phyloP scores from a whole-genome alignment of 2,113 vertebrate species.

The Mustela nigripes region DNA sequence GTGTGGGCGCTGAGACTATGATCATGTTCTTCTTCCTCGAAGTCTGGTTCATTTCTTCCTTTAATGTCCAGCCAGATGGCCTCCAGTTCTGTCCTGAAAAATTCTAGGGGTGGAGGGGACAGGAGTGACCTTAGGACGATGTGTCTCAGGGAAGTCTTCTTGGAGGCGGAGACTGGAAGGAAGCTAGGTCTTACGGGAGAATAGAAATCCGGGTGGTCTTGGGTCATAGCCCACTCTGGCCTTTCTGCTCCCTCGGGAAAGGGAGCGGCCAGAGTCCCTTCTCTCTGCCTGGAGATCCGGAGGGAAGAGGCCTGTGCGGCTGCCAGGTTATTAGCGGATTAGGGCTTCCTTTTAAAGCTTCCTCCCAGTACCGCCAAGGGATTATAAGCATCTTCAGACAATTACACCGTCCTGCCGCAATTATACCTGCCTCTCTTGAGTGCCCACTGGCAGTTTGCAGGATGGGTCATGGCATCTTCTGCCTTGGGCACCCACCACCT shows the following conservation, averaged over 20 bases:
- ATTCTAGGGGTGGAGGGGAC: neutral
- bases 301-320: neutral
- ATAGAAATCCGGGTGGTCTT: constrained; percentile 17
- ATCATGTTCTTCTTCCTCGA: neutral
- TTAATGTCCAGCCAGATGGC: neutral
- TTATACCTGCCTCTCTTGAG: constrained; percentile 48
- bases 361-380: neutral
- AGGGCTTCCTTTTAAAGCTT: constrained; percentile 62
- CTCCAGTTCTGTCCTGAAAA: neutral
- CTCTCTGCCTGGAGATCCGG: neutral
- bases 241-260: constrained; percentile 28
- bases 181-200: constrained; percentile 3
- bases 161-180: neutral
- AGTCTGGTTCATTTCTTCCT: neutral
- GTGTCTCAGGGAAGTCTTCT: constrained; percentile 20
- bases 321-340: constrained; percentile 68
- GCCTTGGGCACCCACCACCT: neutral
- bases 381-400: constrained; percentile 64
- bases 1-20: neutral
- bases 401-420: constrained; percentile 7
- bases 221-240: neutral
- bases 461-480: neutral
- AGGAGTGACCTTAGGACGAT: neutral
- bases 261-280: constrained; percentile 52
- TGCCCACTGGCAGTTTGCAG: neutral